phyloP scores from a whole-genome alignment of 2,888 invertebrate genomes.

The Hoplodrina blanda region DNA sequence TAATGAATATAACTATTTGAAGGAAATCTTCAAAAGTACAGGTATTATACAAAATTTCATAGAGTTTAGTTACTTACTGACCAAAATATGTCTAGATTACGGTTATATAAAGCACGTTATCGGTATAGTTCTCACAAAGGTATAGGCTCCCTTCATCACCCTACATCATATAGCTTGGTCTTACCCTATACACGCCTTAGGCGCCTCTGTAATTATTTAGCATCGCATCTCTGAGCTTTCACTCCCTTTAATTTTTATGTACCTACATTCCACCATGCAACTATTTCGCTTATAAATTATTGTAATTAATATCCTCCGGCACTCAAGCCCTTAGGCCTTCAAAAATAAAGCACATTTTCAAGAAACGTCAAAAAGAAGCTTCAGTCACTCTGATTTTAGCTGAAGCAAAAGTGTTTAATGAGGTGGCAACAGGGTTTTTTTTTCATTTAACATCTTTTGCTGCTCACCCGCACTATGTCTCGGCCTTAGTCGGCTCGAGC shows the following conservation, averaged over 20 bases:
- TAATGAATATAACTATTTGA: too few species aligned
- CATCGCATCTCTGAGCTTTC: not conserved
- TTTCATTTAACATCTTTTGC: conserved; percentile 16
- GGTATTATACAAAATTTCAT: too few species aligned
- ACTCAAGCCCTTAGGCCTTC: not conserved
- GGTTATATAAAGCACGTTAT: too few species aligned
- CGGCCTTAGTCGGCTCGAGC: conserved; percentile 65
- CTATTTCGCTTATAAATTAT: not conserved
- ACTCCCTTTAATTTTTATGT: not conserved
- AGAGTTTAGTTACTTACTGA: too few species aligned
- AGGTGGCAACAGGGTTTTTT: not conserved
- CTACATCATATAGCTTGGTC: not conserved
- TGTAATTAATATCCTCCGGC: not conserved
- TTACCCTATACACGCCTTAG: too few species aligned
- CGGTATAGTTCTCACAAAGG: not conserved
- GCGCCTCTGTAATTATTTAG: not conserved
- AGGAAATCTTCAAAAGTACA: too few species aligned
- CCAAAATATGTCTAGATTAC: too few species aligned
- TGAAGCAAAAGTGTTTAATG: not conserved
- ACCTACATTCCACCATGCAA: not conserved
- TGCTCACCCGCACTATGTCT: conserved; percentile 23
- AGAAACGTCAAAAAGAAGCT: not conserved
- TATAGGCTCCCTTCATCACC: not conserved
- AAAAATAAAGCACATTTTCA: conserved; percentile 3
- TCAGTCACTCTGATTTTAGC: not conserved